These are phyloP conservation scores for Ostrea denselamellosa DNA, from an alignment of 1,140 invertebrate species.

Conservation along the genomic window DNA sequence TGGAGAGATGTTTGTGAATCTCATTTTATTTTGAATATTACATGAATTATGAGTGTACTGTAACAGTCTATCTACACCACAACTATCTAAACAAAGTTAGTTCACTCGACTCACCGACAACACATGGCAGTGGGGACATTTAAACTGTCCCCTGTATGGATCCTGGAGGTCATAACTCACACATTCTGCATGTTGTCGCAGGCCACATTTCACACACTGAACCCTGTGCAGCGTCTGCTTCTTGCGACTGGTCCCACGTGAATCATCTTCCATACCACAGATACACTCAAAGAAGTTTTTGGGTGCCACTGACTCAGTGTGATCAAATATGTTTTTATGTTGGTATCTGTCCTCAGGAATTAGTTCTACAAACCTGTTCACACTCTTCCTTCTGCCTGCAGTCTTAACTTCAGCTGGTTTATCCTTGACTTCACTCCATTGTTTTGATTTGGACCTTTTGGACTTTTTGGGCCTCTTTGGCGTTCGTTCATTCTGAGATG, in stretches of 20 bases:
- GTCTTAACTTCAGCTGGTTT: neutral
- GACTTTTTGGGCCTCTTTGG: neutral
- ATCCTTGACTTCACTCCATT: neutral
- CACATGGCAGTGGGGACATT: slow-evolving; percentile 85
- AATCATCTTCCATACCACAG: slow-evolving; percentile 67
- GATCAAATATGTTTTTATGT: neutral
- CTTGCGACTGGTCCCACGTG: slow-evolving; percentile 31
- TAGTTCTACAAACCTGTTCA: slow-evolving; percentile 21
- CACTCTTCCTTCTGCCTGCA: neutral
- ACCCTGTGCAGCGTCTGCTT: slow-evolving; percentile 63
- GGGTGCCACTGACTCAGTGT: neutral
- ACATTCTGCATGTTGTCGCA: slow-evolving; percentile 83
- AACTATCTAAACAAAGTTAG: neutral
- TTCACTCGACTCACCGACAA: slow-evolving; percentile 71
- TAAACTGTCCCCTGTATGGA: slow-evolving; percentile 76
- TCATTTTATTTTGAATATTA: too few relatives aligned
- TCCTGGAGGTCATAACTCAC: slow-evolving; percentile 81
- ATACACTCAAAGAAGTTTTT: slow-evolving; percentile 70
- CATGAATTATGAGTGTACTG: too few relatives aligned
- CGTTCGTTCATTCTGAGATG: neutral
- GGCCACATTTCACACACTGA: slow-evolving; percentile 82
- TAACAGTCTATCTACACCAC: too few relatives aligned
- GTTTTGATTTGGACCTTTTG: slow-evolving; percentile 9
- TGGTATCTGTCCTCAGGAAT: slow-evolving; percentile 14
- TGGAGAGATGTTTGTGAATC: too few relatives aligned